Conservation (phyloP, 92 coral and sea anemone species). For the Porites evermanni region DNA sequence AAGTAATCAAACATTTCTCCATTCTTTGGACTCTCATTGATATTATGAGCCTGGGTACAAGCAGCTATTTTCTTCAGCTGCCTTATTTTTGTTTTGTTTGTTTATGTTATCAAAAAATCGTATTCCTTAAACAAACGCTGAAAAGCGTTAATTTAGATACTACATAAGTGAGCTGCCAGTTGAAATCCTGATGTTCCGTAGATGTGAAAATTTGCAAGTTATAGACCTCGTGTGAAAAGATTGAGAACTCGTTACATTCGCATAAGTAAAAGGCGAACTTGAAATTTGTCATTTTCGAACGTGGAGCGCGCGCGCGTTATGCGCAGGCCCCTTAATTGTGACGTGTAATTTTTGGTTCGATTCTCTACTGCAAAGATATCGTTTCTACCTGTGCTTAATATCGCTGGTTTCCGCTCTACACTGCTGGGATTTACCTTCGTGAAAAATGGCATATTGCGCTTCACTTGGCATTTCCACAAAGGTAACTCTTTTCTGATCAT, state of each 20-base stretch:
- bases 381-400: neutral
- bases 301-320: constrained; percentile 13
- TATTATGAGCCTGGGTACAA: too few relatives aligned
- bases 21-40: too few relatives aligned
- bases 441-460: constrained; percentile 32
- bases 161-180: neutral
- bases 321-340: constrained; percentile 1
- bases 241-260: neutral
- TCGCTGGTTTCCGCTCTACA: neutral
- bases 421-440: neutral
- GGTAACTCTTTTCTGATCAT: neutral
- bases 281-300: neutral
- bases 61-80: too few relatives aligned
- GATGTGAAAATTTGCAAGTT: too few relatives aligned
- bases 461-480: constrained; percentile 10
- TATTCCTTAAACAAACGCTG: too few relatives aligned
- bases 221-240: too few relatives aligned
- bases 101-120: too few relatives aligned
- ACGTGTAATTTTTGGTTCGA: constrained; percentile 12
- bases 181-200: too few relatives aligned
- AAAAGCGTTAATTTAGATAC: too few relatives aligned
- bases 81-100: too few relatives aligned
- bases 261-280: neutral
- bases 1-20: too few relatives aligned
- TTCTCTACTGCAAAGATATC: neutral